phyloP scores from a whole-genome alignment of 2,113 vertebrate species.

The Heliornis fulica region DNA sequence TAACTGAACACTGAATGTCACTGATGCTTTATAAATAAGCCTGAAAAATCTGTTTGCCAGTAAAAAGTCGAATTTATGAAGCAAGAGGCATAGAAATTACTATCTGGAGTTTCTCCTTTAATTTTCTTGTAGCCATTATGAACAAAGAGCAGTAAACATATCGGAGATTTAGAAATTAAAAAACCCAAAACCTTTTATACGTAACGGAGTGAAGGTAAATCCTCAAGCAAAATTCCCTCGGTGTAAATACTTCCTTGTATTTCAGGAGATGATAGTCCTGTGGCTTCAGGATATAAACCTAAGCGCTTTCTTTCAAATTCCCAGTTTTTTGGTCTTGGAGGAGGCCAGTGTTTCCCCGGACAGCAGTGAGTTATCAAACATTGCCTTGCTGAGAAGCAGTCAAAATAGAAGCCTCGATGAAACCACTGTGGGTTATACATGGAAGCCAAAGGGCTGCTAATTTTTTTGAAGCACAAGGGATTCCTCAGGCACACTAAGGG shows the following conservation, averaged over 20 bases:
- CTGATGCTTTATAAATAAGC: conserved; percentile 1
- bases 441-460: not conserved
- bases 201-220: conserved; percentile 8
- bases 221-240: not conserved
- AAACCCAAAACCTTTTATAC: conserved; percentile 26
- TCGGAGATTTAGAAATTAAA: not conserved
- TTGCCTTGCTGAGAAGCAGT: conserved; percentile 21
- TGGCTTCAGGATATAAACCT: conserved; percentile 31
- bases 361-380: conserved; percentile 14
- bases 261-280: conserved; percentile 29
- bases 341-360: not conserved
- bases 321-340: not conserved
- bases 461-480: not conserved
- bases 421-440: not conserved
- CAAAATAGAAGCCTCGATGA: conserved; percentile 25
- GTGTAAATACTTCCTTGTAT: conserved; percentile 13
- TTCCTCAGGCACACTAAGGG: not conserved
- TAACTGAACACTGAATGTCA: conserved; percentile 23
- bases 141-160: not conserved
- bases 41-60: not conserved
- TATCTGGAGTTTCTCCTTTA: not conserved
- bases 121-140: not conserved
- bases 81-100: not conserved
- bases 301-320: conserved; percentile 17
- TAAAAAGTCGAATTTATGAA: not conserved